phyloP scores from a whole-genome alignment of 2,797 vertebrate species.

The Liasis olivaceus region DNA sequence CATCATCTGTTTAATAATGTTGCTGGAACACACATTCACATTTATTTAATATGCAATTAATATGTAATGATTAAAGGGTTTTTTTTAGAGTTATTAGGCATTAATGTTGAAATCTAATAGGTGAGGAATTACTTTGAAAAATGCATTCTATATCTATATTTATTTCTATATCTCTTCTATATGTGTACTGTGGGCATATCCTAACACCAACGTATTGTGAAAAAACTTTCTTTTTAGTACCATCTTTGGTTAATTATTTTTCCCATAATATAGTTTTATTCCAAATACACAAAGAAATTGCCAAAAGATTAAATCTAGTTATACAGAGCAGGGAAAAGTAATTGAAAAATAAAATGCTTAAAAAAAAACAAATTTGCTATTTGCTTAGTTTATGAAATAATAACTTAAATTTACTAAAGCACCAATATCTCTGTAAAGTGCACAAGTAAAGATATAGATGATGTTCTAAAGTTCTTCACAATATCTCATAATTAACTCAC shows the following conservation, averaged over 20 bases:
- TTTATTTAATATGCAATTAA: conserved; percentile 56
- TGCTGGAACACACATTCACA: conserved; percentile 64
- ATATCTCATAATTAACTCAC: conserved; percentile 76
- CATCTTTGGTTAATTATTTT: not conserved
- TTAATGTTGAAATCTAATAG: conserved; percentile 29
- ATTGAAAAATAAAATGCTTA: conserved; percentile 45
- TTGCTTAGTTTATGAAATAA: conserved; percentile 53
- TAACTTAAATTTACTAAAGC: conserved; percentile 54
- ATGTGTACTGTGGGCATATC: not conserved
- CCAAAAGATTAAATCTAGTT: conserved; percentile 35
- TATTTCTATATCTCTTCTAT: not conserved
- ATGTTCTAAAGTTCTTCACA: conserved; percentile 67
- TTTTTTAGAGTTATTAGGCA: conserved; percentile 46
- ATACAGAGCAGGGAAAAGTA: conserved; percentile 44
- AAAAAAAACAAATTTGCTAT: conserved; percentile 47
- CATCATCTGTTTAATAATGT: conserved; percentile 58
- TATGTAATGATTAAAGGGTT: conserved; percentile 41
- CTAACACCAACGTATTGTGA: not conserved
- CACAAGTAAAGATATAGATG: conserved; percentile 50
- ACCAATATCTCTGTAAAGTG: conserved; percentile 54
- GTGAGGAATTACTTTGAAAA: not conserved
- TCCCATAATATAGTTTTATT: not conserved
- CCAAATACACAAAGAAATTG: conserved; percentile 26
- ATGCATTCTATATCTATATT: not conserved
- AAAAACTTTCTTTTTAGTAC: not conserved